Evolutionary conservation across 2,113 vertebrate species (phyloP), one percentile per base, ranked within the genome.

Genomic region (Cardinalis cardinalis): DNA sequence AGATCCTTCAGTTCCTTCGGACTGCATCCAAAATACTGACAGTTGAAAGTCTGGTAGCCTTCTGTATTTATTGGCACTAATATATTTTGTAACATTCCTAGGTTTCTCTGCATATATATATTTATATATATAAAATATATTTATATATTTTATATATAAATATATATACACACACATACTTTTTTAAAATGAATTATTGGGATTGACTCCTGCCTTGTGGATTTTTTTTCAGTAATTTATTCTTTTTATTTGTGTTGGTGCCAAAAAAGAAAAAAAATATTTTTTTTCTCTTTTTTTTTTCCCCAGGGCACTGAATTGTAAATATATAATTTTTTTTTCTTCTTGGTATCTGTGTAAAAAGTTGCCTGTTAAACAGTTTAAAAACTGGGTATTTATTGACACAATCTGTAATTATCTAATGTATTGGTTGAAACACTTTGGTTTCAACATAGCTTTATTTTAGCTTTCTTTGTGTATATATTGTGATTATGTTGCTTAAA

Each of bases 391-490:
- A 98, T 99, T 98, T 98, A 98, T 98, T 98, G 97, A 97, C 97
- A 98, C 98, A 96, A 97, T 97, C 97, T 98, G 98, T 98, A 96
- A 96, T 94, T 98, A 97, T 97, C 98, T 97, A 98, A 96, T 97
- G 96, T 98, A 98, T 98, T 97, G 97, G 95, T 95, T 93, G 94
- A 89, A 97, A 95, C 96, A 8, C 93, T 97, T 98, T 71, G 84
- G 91, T 95, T 98, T 98, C 97, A 97, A 97, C 97, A 96, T 97
- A 97, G 96, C 96, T 97, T 98, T 98, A 94, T 98, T 98, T 98
- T 98, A 98, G 97, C 97, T 98, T 98, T 96, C 97, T 97, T 98
- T 98, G 97, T 98, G 98, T 97, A 98, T 98, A 98, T 98, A 98
- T 96, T 96, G 90, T 95, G 95, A 94, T 96, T 96, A 95, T 23